Base-by-base conservation (phyloP, 2,797 vertebrate genomes). In the Phyllotis vaccarum region DNA sequence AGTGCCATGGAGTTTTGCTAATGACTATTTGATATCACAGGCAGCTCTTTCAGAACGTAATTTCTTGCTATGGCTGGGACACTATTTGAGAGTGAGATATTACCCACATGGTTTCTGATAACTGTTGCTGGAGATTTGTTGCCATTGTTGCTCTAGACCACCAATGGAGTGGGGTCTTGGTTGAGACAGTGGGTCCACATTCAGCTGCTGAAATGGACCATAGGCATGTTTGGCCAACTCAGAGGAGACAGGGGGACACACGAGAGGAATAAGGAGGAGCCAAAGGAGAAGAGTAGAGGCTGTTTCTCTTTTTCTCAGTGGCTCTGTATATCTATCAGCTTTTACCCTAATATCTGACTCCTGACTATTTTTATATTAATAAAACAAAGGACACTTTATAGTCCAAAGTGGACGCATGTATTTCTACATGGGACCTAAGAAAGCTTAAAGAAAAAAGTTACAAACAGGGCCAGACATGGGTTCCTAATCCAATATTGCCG, bases 1-100 rank as follows among this genome's bases (percentile, higher is more conserved):
- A 96, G 54, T 94, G 82, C 75, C 90, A 54, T 81, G 72, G 80
- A 86, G 91, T 60, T 94, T 93, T 70, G 34, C 72, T 87, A 95
- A 93, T 91, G 95, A 76, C 75, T 86, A 54, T 49, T 89, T 85
- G 68, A 81, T 89, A 89, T 75, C 93, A 97, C 90, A 96, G 43
- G 78, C 82, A 87, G 90, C 27, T 21, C 78, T 93, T 92, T 74
- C 70, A 43, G 43, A 86, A 62, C n/a, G 31, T 56, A 40, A 89
- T 76, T 4, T 24, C 91, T 83, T 86, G 75, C 81, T 86, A 49
- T 49, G 62, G 37, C 94, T 85, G 58, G 62, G 68, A 68, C 89
- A 72, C 40, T 76, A 31, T 72, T 90, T 74, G 40, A 34, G 5
- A 91, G 74, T 70, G 49, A 93, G 93, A 93, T 91, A 54, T 60